A percentile compares a stretch with the other conserved stretches of the same genome.
Evolutionary conservation across 2,797 vertebrate species (phyloP).

Genomic region (Cuculus canorus): DNA sequence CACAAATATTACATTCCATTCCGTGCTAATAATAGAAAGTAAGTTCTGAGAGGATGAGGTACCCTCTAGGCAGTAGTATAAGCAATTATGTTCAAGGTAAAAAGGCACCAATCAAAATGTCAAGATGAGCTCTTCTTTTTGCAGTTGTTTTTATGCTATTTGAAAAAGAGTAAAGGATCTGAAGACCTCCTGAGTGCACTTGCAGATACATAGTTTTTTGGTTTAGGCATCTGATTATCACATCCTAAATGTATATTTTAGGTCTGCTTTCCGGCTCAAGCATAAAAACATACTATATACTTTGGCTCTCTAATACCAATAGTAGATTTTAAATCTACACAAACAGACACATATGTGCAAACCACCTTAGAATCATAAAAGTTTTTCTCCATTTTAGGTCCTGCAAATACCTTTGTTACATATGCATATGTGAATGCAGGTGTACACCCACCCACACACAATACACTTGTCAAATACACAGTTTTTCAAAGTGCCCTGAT

Average conservation of each 20-base stretch:
- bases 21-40: slow-evolving; percentile 46
- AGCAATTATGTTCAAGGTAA: slow-evolving; percentile 21
- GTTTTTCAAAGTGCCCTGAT: neutral
- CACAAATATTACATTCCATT: slow-evolving; percentile 16
- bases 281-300: neutral
- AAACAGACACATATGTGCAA: neutral
- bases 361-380: neutral
- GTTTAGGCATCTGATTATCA: neutral
- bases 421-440: neutral
- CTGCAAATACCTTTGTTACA: neutral
- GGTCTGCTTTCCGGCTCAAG: neutral
- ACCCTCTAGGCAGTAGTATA: slow-evolving; percentile 24
- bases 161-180: neutral
- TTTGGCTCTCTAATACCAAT: neutral
- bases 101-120: slow-evolving; percentile 44
- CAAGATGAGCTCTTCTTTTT: slow-evolving; percentile 14
- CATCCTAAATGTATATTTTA: neutral
- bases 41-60: slow-evolving; percentile 9
- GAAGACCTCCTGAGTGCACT: neutral
- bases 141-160: neutral
- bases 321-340: neutral
- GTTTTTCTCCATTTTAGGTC: neutral
- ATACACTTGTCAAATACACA: neutral
- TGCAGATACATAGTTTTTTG: neutral
- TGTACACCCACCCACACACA: neutral